Evolutionary conservation across 2,113 vertebrate genomes (phyloP).

Genomic region (Suncus etruscus): DNA sequence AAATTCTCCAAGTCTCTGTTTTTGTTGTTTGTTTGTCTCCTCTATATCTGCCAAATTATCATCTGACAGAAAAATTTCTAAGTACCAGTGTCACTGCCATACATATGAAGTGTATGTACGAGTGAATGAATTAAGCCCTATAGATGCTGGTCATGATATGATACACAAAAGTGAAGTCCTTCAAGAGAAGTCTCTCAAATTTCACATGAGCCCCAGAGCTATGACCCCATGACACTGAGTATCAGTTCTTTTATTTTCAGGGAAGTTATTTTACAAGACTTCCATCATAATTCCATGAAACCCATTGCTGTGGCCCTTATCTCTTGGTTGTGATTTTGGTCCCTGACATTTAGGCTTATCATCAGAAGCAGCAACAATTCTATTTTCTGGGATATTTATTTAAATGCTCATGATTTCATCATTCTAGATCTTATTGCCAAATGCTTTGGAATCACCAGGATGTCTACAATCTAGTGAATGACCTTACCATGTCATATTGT

Average conservation of each 20-base stretch:
- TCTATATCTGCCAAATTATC: not conserved
- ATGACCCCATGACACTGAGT: not conserved
- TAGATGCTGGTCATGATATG: not conserved
- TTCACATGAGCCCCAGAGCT: not conserved
- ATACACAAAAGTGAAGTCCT: not conserved
- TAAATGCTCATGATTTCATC: not conserved
- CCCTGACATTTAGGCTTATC: not conserved
- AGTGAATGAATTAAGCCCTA: not conserved
- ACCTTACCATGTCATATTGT: not conserved
- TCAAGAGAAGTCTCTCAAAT: not conserved
- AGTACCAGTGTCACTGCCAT: not conserved
- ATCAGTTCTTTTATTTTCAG: not conserved
- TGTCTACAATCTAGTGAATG: not conserved
- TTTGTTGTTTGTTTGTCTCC: not conserved
- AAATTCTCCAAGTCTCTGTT: not conserved
- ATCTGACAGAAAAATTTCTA: not conserved
- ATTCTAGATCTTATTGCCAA: not conserved
- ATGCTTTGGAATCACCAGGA: not conserved
- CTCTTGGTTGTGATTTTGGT: not conserved
- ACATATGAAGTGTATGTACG: no score
- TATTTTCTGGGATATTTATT: not conserved
- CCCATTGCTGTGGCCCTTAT: not conserved
- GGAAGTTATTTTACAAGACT: not conserved
- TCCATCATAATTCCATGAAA: not conserved
- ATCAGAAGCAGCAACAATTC: not conserved